Evolutionary conservation across 1,140 invertebrate species (phyloP).

Genomic region (Branchinecta lynchi): DNA sequence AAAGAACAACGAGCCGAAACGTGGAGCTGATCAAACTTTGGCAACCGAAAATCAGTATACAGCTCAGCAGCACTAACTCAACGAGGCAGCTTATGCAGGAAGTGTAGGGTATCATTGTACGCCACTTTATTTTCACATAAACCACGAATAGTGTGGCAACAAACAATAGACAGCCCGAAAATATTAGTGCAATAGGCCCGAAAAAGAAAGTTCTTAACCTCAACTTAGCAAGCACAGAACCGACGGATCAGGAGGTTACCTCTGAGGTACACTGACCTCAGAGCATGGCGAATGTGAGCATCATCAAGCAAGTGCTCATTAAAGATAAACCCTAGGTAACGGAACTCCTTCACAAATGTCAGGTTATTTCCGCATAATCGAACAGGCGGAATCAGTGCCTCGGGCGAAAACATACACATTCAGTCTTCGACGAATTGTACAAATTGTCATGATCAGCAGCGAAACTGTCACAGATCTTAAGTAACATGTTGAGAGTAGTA

Average conservation of each 20-base stretch:
- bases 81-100: constrained; percentile 8
- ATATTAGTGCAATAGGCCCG: too few relatives aligned
- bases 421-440: neutral
- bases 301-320: too few relatives aligned
- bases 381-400: neutral
- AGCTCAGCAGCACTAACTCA: neutral
- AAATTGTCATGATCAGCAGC: constrained; percentile 1
- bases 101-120: constrained; percentile 9
- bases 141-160: neutral
- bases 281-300: too few relatives aligned
- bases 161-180: too few relatives aligned
- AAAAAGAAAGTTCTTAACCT: too few relatives aligned
- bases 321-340: too few relatives aligned
- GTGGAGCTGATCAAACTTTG: neutral
- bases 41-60: neutral
- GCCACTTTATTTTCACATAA: constrained; percentile 6
- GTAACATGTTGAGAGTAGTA: too few relatives aligned
- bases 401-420: neutral
- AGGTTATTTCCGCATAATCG: constrained; percentile 6
- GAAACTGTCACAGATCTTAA: constrained; percentile 6
- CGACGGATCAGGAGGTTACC: too few relatives aligned
- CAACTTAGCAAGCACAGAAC: too few relatives aligned
- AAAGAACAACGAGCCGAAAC: neutral
- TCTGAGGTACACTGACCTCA: too few relatives aligned
- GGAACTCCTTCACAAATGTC: constrained; percentile 1